Base-by-base conservation (phyloP, 1,140 invertebrate genomes). In the Diachasma alloeum region DNA sequence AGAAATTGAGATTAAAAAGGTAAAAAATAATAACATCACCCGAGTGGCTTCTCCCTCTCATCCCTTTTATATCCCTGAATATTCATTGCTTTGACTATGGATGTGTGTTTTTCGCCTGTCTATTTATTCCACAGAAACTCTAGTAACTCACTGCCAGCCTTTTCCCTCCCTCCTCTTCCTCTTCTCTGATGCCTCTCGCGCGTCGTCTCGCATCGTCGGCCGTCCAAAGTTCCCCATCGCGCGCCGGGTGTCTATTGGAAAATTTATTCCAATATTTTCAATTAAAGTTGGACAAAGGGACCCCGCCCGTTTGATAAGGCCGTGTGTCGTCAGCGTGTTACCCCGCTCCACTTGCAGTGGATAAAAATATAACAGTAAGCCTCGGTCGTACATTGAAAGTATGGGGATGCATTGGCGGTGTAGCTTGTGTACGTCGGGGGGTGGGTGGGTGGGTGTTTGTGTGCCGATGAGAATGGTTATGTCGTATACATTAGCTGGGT, bases 201-300 rank as follows among this genome's bases (percentile, higher is more conserved):
- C 56, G 69, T 59, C 15, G 74, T 76, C 74, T 70, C 76, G 44
- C 72, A 36, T 68, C 70, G 44, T 69, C 69, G 68, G 67, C 56
- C 74, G 68, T 77, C 78, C 77, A 79, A 75, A 79, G 83, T 82
- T 85, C 81, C 19, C 37, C 83, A 82, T 80, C 82, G 56, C 76
- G 31, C 31, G 31, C 31, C 31, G 81, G 78, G 79, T 78, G 77
- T 85, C 83, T 84, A 84, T 87, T 87, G 85, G 84, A 85, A 86
- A 86, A 88, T 89, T 88, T 87, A 89, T 89, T 90, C 86, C 88
- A 87, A 89, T 89, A 90, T 90, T 90, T 90, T 89, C 87, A 88
- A 89, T 89, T 89, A 89, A 89, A 88, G 82, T 86, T 85, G 80
- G 79, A 89, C 88, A 89, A 89, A 86, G 85, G 78, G 48, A n/a